These are phyloP conservation scores for Porphyrio hochstetteri DNA, from an alignment of 2,113 vertebrate species.

Conservation along the genomic window DNA sequence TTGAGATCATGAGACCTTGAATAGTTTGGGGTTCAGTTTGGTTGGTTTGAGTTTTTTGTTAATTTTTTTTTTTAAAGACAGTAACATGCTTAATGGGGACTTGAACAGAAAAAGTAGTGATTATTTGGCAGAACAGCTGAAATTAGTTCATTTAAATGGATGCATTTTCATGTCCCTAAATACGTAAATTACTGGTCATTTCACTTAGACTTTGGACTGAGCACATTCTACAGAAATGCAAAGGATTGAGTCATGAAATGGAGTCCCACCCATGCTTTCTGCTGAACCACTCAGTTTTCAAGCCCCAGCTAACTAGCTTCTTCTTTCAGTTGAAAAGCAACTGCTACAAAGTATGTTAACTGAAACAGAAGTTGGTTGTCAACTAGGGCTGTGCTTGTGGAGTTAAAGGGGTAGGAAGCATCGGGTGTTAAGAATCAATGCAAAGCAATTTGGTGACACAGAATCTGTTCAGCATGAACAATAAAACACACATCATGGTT, in stretches of 20 bases:
- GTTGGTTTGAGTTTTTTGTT: no score
- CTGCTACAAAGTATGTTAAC: not conserved
- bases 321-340: not conserved
- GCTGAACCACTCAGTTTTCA: not conserved
- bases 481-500: not conserved
- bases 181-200: not conserved
- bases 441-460: not conserved
- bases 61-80: not conserved
- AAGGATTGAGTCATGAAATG: not conserved
- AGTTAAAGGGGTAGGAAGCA: not conserved
- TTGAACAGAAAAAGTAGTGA: not conserved
- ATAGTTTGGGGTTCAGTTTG: not conserved
- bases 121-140: not conserved
- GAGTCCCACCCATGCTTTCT: not conserved
- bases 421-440: not conserved
- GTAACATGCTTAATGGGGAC: not conserved
- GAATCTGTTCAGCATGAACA: not conserved
- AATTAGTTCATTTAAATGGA: not conserved
- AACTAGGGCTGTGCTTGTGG: accelerated
- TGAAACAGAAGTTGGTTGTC: not conserved
- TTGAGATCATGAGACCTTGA: not conserved
- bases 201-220: conserved; percentile 6
- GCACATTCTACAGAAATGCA: not conserved
- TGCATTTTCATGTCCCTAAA: not conserved
- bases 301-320: not conserved